These are phyloP conservation scores for Monomorium pharaonis DNA, from an alignment of 1,140 invertebrate genomes.

Conservation along the genomic window DNA sequence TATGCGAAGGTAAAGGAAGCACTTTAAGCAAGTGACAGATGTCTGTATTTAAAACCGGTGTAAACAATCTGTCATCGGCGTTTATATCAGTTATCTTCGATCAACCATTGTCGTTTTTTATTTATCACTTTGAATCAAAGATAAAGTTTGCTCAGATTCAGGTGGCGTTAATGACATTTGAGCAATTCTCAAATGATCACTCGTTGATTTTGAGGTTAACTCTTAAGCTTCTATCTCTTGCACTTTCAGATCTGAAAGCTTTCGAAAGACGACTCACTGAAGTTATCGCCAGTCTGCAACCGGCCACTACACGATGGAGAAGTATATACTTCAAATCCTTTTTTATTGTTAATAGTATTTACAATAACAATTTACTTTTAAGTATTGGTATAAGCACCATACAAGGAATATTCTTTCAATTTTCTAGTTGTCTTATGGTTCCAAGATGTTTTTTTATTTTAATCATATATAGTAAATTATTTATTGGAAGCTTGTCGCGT, in stretches of 20 bases:
- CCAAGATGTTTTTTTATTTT: not conserved
- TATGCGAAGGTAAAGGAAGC: slow-evolving; percentile 88
- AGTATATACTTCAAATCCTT: slow-evolving; percentile 86
- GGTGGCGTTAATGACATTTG: not conserved
- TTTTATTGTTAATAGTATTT: not conserved
- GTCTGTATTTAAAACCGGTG: not conserved
- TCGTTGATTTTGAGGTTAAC: slow-evolving; percentile 42
- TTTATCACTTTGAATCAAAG: not conserved
- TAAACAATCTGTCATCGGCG: not conserved
- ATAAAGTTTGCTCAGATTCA: not conserved
- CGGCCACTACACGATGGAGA: slow-evolving; percentile 96
- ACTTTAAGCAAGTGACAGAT: slow-evolving; percentile 42
- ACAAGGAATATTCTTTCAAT: not conserved
- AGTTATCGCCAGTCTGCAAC: slow-evolving; percentile 97
- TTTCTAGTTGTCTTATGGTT: not conserved
- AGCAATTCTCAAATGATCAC: not conserved
- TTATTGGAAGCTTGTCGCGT: not conserved
- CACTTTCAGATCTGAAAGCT: slow-evolving; percentile 96
- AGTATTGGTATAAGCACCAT: not conserved
- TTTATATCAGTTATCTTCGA: not conserved
- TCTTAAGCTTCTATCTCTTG: slow-evolving; percentile 71
- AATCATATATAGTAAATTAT: not conserved
- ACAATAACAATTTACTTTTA: not conserved
- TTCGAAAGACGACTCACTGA: slow-evolving; percentile 98
- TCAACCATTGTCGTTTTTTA: not conserved